Evolutionary conservation across 2,888 invertebrate genomes (phyloP), one percentile per base, ranked within the genome.

Genomic region (Lasiommata megera): DNA sequence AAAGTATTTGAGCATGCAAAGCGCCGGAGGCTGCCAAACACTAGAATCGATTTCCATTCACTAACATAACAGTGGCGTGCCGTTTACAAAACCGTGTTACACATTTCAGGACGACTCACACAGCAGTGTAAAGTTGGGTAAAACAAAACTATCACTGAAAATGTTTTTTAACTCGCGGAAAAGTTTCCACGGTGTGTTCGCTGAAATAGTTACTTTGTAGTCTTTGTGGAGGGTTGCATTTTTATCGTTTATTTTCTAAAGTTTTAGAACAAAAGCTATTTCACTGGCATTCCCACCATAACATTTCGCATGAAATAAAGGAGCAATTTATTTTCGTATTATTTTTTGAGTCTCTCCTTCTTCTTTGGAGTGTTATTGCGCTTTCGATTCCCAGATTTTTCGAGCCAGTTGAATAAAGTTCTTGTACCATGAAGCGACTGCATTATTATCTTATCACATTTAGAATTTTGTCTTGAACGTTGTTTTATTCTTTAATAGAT

Each of bases 171-270:
- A 48, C 44, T 53, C 56, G 52, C 46, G 50, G 55, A 64, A 52
- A 60, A 60, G 43, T 62, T 62, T 62, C 31, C 51, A 36, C 28
- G 43, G 47, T 50, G 56, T 52, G 51, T 59, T 56, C 41, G 51
- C 59, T 54, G 40, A 60, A 62, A 62, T 55, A 62, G 60, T 62
- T 60, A 62, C 57, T 57, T 62, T 55, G 58, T 54, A 58, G 58
- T 61, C 58, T 56, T 61, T 61, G 62, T 54, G 54, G 50, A 60
- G 54, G 62, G 56, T 47, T 56, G 47, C 52, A 52, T 54, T 62
- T 62, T 60, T 54, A 54, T 56, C 59, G 47, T 62, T 60, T 62
- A 60, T 54, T 53, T 54, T 57, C 47, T 14, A 36, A 62, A 59
- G 47, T 59, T 60, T 57, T 56, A 53, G 51, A 54, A 60, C 54